Evolutionary conservation across 1,140 invertebrate genomes (phyloP).

Genomic region (Berghia stephanieae): DNA sequence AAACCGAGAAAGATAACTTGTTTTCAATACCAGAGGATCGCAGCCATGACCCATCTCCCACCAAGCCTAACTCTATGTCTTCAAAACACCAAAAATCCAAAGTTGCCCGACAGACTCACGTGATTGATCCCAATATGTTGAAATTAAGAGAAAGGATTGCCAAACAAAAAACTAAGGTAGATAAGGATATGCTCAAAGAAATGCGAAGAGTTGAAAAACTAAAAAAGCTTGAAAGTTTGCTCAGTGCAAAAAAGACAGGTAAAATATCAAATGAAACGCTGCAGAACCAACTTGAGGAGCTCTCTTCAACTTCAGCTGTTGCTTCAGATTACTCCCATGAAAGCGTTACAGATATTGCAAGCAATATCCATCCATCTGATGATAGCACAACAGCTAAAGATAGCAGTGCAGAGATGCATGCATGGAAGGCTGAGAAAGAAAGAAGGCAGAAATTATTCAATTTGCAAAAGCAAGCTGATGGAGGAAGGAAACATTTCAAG

Average conservation of each 20-base stretch:
- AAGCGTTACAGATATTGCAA: conserved; percentile 37
- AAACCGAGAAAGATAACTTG: conserved; percentile 31
- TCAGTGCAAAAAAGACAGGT: conserved; percentile 50
- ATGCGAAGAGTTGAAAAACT: conserved; percentile 54
- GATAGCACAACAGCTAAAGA: conserved; percentile 51
- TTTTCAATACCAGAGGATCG: conserved; percentile 48
- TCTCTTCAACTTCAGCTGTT: conserved; percentile 49
- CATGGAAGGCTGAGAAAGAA: conserved; percentile 13
- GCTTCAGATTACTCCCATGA: conserved; percentile 37
- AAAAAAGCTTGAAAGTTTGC: conserved; percentile 54
- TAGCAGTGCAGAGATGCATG: conserved; percentile 49
- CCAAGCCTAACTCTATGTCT: conserved; percentile 31
- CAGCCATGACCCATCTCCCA: conserved; percentile 32
- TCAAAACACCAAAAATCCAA: not conserved
- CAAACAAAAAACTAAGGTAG: conserved; percentile 48
- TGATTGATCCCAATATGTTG: conserved; percentile 65
- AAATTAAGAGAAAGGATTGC: conserved; percentile 51
- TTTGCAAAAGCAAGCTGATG: too few species aligned
- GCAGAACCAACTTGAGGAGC: conserved; percentile 44
- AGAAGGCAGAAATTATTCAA: not conserved
- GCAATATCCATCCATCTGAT: conserved; percentile 25
- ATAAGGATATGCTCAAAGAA: conserved; percentile 49
- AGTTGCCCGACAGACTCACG: conserved; percentile 41
- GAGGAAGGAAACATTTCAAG: too few species aligned
- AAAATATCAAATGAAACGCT: conserved; percentile 49